Percentiles rank a stretch among this genome's conserved stretches.
Evolutionary conservation across 2,113 vertebrate species (phyloP).

Genomic region (Actenoides hombroni): DNA sequence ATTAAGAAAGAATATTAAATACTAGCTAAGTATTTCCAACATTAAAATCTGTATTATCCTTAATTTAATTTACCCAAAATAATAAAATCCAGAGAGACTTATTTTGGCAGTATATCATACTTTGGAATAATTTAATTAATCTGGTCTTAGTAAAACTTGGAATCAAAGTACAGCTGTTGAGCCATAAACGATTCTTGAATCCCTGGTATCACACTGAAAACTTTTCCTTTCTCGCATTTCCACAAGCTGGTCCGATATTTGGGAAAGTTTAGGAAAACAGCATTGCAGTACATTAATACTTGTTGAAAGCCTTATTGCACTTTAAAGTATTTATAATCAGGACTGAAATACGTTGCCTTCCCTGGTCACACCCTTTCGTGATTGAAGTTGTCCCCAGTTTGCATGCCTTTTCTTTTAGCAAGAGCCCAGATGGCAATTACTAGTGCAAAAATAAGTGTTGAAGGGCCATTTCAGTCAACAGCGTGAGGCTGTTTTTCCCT

Average conservation of each 20-base stretch:
- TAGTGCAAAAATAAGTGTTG: not conserved
- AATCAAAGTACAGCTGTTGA: slow-evolving; percentile 68
- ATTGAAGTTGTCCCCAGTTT: not conserved
- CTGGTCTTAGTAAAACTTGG: slow-evolving; percentile 26
- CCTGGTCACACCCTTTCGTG: not conserved
- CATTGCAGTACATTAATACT: not conserved
- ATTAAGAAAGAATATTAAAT: slow-evolving; percentile 48
- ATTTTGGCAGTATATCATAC: slow-evolving; percentile 46
- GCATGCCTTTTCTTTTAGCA: not conserved
- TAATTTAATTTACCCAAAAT: slow-evolving; percentile 63
- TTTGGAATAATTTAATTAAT: slow-evolving; percentile 66
- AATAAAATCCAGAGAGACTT: slow-evolving; percentile 43
- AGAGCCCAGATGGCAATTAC: not conserved
- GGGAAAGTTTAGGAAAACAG: not conserved
- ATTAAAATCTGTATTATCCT: slow-evolving; percentile 49
- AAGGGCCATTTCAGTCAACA: not conserved
- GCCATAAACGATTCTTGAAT: slow-evolving; percentile 16
- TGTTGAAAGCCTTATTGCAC: not conserved
- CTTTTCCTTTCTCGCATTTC: not conserved
- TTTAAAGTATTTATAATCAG: not conserved
- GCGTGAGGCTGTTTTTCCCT: not conserved
- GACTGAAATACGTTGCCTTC: not conserved
- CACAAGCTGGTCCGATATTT: not conserved
- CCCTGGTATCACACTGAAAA: not conserved
- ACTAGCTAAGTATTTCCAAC: slow-evolving; percentile 37